Evolutionary conservation across 1,140 invertebrate species (phyloP).

Genomic region (Spodoptera frugiperda): DNA sequence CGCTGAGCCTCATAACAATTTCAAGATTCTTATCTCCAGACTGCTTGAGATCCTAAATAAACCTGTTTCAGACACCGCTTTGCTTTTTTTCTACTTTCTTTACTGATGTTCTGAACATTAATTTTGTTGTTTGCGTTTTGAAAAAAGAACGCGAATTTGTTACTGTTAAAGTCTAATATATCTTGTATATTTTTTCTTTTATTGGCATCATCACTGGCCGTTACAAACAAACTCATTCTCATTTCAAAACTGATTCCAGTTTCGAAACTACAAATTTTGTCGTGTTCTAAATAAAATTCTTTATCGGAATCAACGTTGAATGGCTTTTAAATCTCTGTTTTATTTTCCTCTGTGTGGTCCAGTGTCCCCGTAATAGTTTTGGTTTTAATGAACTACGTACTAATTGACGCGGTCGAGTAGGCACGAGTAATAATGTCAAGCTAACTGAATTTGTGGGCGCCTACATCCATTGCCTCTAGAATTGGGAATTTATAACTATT

Average conservation of each 20-base stretch:
- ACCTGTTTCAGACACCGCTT: slow-evolving; percentile 6
- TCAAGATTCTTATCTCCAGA: slow-evolving; percentile 19
- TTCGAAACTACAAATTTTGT: neutral
- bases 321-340: slow-evolving; percentile 24
- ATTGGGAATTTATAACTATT: slow-evolving; percentile 49
- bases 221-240: too few species aligned
- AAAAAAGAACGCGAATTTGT: too few species aligned
- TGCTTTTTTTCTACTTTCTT: slow-evolving; percentile 33
- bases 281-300: neutral
- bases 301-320: neutral
- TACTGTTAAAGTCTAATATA: too few species aligned
- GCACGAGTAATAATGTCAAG: slow-evolving; percentile 50
- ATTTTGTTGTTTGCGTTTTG: too few species aligned
- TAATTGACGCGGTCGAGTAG: slow-evolving; percentile 54
- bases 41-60: slow-evolving; percentile 15
- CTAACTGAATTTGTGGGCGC: slow-evolving; percentile 57
- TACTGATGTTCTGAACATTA: too few species aligned
- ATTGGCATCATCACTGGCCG: too few species aligned
- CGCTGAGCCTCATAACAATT: slow-evolving; percentile 1
- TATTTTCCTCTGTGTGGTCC: slow-evolving; percentile 43
- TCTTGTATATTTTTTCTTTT: too few species aligned
- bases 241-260: neutral
- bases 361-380: slow-evolving; percentile 21
- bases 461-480: slow-evolving; percentile 38
- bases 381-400: slow-evolving; percentile 50